Base-by-base conservation (phyloP, 2,888 invertebrate species). In the Epicampocera succincta region DNA sequence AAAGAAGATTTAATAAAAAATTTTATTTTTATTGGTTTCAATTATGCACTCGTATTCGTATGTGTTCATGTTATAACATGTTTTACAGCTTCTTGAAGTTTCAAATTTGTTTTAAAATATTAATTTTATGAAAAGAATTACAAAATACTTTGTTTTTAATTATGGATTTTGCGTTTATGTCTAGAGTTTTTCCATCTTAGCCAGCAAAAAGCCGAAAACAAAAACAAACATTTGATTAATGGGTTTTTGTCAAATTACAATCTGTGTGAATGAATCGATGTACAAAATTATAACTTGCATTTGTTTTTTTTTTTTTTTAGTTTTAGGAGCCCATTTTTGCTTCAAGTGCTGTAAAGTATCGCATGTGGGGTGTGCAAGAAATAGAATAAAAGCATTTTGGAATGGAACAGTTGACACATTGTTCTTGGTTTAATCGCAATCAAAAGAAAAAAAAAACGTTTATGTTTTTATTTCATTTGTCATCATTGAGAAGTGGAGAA, bases 1-100 rank as follows among this genome's bases (percentile, higher is more conserved):
- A 40, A 50, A 19, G 33, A 50, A 52, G 17, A 44, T 13, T 54
- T 3, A 71, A 71, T 21, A 63, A 54, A 63, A 68, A 65, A 6
- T 12, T 40, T 63, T 21, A 65, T 65, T 66, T 74, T 74, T 58
- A 74, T 66, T 74, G 40, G 33, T 58, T 74, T 65, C 46, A 75
- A 68, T 60, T 69, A 61, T 73, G 56, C 12, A 50, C 13, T 19
- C 42, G 66, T 72, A 50, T 13, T 19, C 42, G 66, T 72, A 61
- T 66, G 65, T 75, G 78, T 66, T 75, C 63, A 78, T 74, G 82
- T 82, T 77, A 68, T 73, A 72, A 76, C 71, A 76, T 69, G 65
- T 78, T 74, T 78, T 38, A 63, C 74, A 82, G 69, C 82, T 72
- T 78, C 78, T 77, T 48, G 54, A 15, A 76, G 44, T 66, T 54